Base-by-base conservation (phyloP, 2,113 vertebrate genomes). In the Plecotus auritus region DNA sequence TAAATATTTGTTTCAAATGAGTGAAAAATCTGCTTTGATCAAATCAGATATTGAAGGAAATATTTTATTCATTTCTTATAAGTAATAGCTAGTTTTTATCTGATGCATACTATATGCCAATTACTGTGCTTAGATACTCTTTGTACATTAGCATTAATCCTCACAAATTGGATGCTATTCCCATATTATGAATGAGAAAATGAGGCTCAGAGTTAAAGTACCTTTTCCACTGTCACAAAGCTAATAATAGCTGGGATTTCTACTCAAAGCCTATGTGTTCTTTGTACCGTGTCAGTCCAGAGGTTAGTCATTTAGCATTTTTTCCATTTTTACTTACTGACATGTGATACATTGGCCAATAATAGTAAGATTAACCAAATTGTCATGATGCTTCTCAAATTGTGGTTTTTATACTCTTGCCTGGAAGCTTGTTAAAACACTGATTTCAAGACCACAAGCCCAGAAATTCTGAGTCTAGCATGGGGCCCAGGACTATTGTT, bases 1-100 rank as follows among this genome's bases (percentile, higher is more conserved):
- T 94, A 95, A 93, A 80, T 95, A 96, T 74, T 92, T 83, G 70
- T 90, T 93, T 94, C 92, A 91, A 93, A 49, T 72, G 22, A 96
- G 56, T 85, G 45, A 86, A 96, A 96, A 85, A 69, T 74, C 28
- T 95, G 73, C 88, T 95, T 88, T 93, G 40, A 81, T 85, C 3
- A 77, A 84, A 85, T 90, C 32, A 92, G 66, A 81, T 93, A 51
- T 16, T 83, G 42, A 92, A 93, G 80, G 88, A 92, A 90, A 51
- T 95, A 85, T 35, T 88, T 91, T 85, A 26, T 82, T 76, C 13
- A 59, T 95, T 96, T 91, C 84, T 92, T 95, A 45, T 6, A 73
- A 67, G 3, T 91, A 89, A 81, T 82, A 95, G 72, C 56, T 94
- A 77, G 76, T 88, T 90, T 93, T 93, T 90, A 94, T 96, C 67